Percentiles rank a stretch among this genome's conserved stretches.
phyloP scores from a whole-genome alignment of 1,140 invertebrate genomes.

The Meloidogyne hapla region DNA sequence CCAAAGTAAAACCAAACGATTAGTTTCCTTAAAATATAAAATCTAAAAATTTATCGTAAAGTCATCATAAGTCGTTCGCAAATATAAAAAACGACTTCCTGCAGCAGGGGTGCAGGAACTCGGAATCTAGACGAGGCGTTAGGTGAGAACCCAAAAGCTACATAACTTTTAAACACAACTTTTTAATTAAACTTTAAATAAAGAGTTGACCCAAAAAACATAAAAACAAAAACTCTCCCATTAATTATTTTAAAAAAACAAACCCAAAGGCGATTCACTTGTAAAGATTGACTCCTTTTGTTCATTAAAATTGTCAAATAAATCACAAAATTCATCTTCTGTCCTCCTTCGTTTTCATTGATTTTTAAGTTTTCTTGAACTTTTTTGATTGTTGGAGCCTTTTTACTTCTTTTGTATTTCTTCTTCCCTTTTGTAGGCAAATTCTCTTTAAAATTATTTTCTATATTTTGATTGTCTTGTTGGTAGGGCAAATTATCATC shows the following conservation, averaged over 20 bases:
- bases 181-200: too few species aligned
- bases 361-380: background rate
- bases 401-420: conserved; percentile 1
- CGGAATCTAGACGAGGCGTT: too few species aligned
- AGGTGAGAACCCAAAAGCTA: too few species aligned
- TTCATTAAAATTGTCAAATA: background rate
- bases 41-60: too few species aligned
- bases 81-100: background rate
- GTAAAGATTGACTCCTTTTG: background rate
- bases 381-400: background rate
- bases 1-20: conserved; percentile 24
- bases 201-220: too few species aligned
- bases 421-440: background rate
- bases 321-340: background rate
- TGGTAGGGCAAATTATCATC: conserved; percentile 16
- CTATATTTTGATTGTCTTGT: background rate
- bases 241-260: background rate
- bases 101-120: too few species aligned
- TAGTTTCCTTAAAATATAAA: background rate
- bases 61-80: background rate
- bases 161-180: too few species aligned
- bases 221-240: too few species aligned
- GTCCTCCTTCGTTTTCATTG: background rate
- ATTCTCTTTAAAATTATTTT: background rate
- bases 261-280: conserved; percentile 21